Evolutionary conservation across 2,797 vertebrate species (phyloP).

Genomic region (Cyclura pinguis): DNA sequence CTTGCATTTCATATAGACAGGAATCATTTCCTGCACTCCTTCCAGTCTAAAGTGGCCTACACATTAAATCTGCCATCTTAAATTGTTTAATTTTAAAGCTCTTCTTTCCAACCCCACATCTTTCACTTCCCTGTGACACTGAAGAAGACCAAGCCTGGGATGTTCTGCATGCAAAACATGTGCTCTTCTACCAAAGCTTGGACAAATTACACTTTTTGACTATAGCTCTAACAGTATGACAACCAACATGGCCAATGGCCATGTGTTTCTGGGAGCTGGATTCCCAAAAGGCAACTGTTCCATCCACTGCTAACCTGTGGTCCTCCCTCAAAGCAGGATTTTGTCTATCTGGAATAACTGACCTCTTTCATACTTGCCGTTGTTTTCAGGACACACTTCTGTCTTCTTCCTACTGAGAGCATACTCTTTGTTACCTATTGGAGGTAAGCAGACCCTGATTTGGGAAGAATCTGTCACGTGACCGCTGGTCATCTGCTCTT

Average conservation of each 20-base stretch:
- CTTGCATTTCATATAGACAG: constrained; percentile 41
- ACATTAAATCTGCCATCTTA: not conserved
- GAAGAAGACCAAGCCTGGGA: not conserved
- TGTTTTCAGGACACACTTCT: constrained; percentile 19
- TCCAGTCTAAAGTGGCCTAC: not conserved
- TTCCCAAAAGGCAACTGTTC: too few species aligned
- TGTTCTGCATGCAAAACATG: not conserved
- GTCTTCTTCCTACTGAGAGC: constrained; percentile 30
- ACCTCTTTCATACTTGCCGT: constrained; percentile 39
- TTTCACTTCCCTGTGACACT: not conserved
- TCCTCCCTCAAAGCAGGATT: not conserved
- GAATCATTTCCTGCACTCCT: not conserved
- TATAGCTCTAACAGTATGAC: too few species aligned
- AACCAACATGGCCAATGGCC: too few species aligned
- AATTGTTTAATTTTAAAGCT: not conserved
- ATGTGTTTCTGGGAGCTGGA: too few species aligned
- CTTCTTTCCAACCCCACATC: not conserved
- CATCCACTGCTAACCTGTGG: not conserved
- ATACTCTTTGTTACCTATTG: constrained; percentile 33
- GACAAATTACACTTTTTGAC: not conserved
- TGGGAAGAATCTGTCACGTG: constrained; percentile 30
- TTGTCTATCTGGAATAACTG: not conserved
- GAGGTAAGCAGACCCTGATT: constrained; percentile 55
- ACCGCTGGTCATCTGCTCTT: constrained; percentile 58
- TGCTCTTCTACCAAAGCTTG: not conserved